Base-by-base conservation (phyloP, 2,888 invertebrate species). In the Spodoptera picta region DNA sequence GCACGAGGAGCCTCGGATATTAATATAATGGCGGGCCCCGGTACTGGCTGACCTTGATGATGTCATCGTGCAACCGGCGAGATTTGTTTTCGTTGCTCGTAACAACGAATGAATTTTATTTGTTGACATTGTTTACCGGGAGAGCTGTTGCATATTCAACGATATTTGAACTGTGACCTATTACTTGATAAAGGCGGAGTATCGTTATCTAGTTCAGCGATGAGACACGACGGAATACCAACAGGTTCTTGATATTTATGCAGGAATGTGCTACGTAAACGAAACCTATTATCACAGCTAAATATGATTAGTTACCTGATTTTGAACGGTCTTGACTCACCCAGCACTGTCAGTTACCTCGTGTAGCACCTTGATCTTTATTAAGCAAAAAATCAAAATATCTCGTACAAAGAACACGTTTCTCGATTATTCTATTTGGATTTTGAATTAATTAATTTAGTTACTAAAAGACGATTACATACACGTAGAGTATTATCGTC, bases 41-140 rank as follows among this genome's bases (percentile, higher is more conserved):
- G 85, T 83, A 88, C 89, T 78, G 75, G 89, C 69, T 83, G 90
- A 85, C 93, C 93, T 93, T 92, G 93, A 75, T 92, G 92, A 92
- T 91, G 92, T 93, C 90, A 93, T 85, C 87, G 77, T 82, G 83
- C 83, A 79, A 80, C 81, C 80, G 68, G 69, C 68, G 80, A 79
- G 84, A 84, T 89, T 83, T 87, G 86, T 86, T 88, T 87, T 86
- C 83, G 83, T 83, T 81, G 73, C 56, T 67, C 52, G 68, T 75
- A 79, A 50, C 71, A 64, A 73, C 73, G 73, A 75, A 73, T 74
- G 73, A 75, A 75, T 79, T 80, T 65, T 74, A 78, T 79, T 75
- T 75, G 77, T 78, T 72, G 72, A 73, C 65, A 69, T 74, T 78
- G 77, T 81, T 80, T 72, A 71, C 50, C 43, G 36, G 48, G 41